A percentile compares a stretch with the other conserved stretches of the same genome.
These are phyloP conservation scores for Rhamnusium bicolor DNA, from an alignment of 2,888 invertebrate species.

Conservation along the genomic window DNA sequence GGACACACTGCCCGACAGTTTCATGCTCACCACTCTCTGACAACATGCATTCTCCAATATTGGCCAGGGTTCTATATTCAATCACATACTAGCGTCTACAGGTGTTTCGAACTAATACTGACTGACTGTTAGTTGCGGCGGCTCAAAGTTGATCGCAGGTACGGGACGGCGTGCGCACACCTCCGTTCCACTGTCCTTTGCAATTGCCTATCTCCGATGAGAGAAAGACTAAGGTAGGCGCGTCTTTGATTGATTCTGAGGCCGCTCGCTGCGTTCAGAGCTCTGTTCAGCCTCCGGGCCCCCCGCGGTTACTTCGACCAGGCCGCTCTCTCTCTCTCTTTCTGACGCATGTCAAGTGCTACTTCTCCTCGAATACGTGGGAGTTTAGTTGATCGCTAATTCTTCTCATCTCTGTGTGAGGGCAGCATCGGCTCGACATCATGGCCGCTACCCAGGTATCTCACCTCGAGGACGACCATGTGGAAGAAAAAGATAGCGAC, in stretches of 20 bases:
- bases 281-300: constrained; percentile 79
- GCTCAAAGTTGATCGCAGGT: constrained; percentile 67
- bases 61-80: constrained; percentile 64
- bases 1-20: constrained; percentile 64
- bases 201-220: constrained; percentile 44
- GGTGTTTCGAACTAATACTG: constrained; percentile 72
- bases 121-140: constrained; percentile 71
- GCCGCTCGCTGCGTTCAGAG: constrained; percentile 67
- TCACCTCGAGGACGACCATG: constrained; percentile 38
- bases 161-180: constrained; percentile 55
- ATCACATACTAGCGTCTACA: constrained; percentile 72
- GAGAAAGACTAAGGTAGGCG: constrained; percentile 55
- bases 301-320: constrained; percentile 75
- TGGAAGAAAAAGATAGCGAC: constrained; percentile 37
- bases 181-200: constrained; percentile 47
- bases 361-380: constrained; percentile 54
- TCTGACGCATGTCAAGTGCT: constrained; percentile 47
- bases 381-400: constrained; percentile 58
- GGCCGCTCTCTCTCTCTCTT: constrained; percentile 69
- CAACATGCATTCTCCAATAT: constrained; percentile 64
- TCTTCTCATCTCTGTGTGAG: constrained; percentile 63
- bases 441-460: constrained; percentile 64
- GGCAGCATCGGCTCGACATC: constrained; percentile 65
- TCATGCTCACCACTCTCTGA: constrained; percentile 64
- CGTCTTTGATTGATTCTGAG: constrained; percentile 61